phyloP scores from a whole-genome alignment of 2,797 vertebrate species.

The Coendou prehensilis region DNA sequence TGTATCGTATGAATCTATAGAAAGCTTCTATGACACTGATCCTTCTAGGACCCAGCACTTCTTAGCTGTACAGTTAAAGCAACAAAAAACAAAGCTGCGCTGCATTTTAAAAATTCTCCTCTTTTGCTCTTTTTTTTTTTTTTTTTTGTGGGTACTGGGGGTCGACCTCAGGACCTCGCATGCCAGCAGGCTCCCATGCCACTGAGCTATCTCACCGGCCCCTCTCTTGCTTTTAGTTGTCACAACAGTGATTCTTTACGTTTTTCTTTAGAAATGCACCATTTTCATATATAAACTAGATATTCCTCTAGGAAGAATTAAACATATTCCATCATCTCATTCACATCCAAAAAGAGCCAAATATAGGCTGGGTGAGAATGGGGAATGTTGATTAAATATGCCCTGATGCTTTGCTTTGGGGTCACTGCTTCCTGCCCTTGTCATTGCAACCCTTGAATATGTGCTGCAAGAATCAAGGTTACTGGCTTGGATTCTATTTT shows the following conservation, averaged over 20 bases:
- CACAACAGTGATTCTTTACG: not conserved
- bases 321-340: not conserved
- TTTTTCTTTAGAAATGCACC: conserved; percentile 26
- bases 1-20: not conserved
- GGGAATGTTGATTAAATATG: not conserved
- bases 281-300: not conserved
- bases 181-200: too few relatives aligned
- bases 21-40: not conserved
- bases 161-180: too few relatives aligned
- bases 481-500: not conserved
- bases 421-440: not conserved
- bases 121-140: too few relatives aligned
- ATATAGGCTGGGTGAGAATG: not conserved
- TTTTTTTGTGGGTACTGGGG: too few relatives aligned
- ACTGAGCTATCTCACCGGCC: too few relatives aligned
- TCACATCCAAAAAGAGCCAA: not conserved
- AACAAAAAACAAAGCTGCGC: not conserved
- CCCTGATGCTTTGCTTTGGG: not conserved
- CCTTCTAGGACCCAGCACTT: not conserved
- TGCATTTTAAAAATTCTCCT: not conserved
- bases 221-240: not conserved
- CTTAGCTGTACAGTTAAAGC: not conserved
- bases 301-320: conserved; percentile 19
- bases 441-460: not conserved
- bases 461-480: not conserved